phyloP scores from a whole-genome alignment of 2,113 vertebrate species.

The Hippolais icterina region DNA sequence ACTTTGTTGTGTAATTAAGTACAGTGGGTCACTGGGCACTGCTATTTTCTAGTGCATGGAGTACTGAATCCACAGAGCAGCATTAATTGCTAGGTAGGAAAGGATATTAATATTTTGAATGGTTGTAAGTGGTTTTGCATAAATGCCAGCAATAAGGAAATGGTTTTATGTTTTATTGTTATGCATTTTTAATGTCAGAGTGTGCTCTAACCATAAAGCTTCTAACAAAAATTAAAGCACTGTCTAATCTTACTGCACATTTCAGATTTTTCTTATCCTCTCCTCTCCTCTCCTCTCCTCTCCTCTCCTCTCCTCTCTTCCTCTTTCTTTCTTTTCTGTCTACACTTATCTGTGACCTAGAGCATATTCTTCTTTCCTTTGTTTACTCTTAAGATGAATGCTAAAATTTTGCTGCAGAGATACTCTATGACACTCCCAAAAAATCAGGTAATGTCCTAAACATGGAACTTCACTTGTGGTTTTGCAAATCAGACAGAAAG shows the following conservation, averaged over 20 bases:
- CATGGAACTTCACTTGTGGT: not conserved
- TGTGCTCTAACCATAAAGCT: conserved; percentile 55
- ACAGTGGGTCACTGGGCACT: not conserved
- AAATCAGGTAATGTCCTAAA: not conserved
- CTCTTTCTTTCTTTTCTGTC: not conserved
- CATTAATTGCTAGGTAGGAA: conserved; percentile 50
- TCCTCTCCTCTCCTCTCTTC: accelerated
- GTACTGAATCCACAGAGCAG: not conserved
- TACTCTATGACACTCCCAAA: not conserved
- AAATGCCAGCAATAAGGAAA: conserved; percentile 67
- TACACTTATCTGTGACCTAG: not conserved
- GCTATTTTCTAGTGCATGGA: not conserved
- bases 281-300: accelerated
- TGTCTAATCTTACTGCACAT: conserved; percentile 54
- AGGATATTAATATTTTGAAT: conserved; percentile 59
- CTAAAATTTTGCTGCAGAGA: not conserved
- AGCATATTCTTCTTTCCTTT: not conserved
- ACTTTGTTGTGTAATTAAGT: conserved; percentile 51
- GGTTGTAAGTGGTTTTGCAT: conserved; percentile 58
- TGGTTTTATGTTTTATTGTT: conserved; percentile 58
- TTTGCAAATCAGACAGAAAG: not conserved
- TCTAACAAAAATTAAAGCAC: conserved; percentile 73
- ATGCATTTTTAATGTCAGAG: conserved; percentile 68
- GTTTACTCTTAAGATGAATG: not conserved
- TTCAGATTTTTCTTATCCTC: not conserved